phyloP scores from a whole-genome alignment of 2,113 vertebrate species.

The Sporophila hypoxantha region DNA sequence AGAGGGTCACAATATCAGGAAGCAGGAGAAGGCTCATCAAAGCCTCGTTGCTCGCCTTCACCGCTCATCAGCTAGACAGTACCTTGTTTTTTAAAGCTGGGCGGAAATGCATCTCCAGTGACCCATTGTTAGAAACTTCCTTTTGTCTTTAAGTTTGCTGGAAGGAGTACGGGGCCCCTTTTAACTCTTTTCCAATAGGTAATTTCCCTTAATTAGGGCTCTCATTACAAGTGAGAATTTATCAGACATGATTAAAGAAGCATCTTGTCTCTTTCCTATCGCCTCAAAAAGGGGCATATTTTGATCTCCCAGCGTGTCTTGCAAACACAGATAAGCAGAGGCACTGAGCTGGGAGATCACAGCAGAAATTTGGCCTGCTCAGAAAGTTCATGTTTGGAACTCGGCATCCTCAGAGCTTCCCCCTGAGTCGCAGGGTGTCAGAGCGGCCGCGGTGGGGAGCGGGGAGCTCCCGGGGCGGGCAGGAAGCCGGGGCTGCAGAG shows the following conservation, averaged over 20 bases:
- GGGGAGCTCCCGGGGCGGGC: background rate
- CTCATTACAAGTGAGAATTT: conserved; percentile 70
- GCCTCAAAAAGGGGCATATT: conserved; percentile 53
- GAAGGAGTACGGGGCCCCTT: conserved; percentile 73
- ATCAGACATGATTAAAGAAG: conserved; percentile 71
- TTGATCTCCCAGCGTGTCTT: conserved; percentile 59
- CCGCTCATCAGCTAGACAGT: conserved; percentile 85
- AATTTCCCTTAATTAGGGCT: conserved; percentile 79
- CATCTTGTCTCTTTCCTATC: conserved; percentile 68
- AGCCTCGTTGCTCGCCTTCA: conserved; percentile 73
- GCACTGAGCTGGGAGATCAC: background rate
- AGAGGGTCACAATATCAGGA: conserved; percentile 98
- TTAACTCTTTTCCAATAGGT: conserved; percentile 80
- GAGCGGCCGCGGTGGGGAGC: background rate
- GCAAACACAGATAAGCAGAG: conserved; percentile 49
- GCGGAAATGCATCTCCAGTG: conserved; percentile 98
- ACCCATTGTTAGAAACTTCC: conserved; percentile 97
- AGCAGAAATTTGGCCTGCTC: conserved; percentile 33
- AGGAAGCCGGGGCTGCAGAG: background rate
- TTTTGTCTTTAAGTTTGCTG: conserved; percentile 83
- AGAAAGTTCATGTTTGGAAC: conserved; percentile 49
- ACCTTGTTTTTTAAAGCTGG: conserved; percentile 84
- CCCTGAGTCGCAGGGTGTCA: conserved; percentile 4
- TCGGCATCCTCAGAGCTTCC: conserved; percentile 36
- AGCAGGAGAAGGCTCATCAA: conserved; percentile 97